Conservation (phyloP, 2,113 vertebrate species). For the Saguinus imperator region DNA sequence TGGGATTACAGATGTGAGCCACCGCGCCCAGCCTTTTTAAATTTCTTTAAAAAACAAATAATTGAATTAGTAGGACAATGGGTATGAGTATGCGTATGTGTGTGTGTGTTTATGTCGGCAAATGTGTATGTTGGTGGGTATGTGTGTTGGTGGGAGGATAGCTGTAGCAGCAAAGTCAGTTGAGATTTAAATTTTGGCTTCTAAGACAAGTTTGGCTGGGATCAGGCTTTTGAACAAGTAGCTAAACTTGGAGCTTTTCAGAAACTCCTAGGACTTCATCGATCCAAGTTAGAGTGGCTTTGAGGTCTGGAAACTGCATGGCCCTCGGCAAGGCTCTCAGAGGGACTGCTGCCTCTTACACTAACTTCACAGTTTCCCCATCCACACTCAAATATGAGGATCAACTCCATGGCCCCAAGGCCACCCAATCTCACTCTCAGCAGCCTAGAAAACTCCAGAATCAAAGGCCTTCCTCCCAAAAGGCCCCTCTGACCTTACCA, state of each 20-base stretch:
- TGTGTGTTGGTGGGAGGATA: neutral
- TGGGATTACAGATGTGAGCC: too few species aligned
- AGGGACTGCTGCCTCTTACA: neutral
- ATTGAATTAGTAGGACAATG: neutral
- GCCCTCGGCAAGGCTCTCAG: neutral
- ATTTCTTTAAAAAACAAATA: neutral
- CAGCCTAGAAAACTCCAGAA: conserved; percentile 26
- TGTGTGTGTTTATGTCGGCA: too few species aligned
- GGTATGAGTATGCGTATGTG: too few species aligned
- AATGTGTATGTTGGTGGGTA: too few species aligned
- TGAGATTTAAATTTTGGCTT: neutral
- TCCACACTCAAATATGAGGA: neutral
- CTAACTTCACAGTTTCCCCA: neutral
- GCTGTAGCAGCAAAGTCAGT: neutral
- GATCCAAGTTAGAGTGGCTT: neutral
- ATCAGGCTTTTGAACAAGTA: neutral
- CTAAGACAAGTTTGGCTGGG: neutral
- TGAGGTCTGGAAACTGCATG: neutral
- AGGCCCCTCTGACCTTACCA: conserved; percentile 8
- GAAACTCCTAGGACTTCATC: neutral
- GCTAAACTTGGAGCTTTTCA: neutral
- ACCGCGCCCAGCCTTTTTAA: neutral
- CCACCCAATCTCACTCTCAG: neutral
- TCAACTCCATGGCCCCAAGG: neutral
- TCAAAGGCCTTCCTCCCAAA: neutral